A percentile compares a stretch with the other conserved stretches of the same genome.
Evolutionary conservation across 2,797 vertebrate species (phyloP).

Genomic region (Hypotaenidia okinawae): DNA sequence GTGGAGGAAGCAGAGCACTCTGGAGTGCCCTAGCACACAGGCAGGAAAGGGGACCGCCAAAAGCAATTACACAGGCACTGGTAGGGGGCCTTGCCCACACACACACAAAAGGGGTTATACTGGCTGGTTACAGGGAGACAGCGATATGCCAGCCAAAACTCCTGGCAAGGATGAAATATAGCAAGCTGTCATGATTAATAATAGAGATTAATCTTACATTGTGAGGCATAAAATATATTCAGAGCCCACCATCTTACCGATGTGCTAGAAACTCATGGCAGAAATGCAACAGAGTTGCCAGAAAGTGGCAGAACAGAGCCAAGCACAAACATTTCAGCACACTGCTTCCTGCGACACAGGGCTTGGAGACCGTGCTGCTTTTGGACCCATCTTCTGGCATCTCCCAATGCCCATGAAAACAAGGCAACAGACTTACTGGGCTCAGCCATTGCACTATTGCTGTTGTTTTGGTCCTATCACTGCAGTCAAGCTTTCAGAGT

Average conservation of each 20-base stretch:
- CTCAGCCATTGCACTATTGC: background rate
- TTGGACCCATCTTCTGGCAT: background rate
- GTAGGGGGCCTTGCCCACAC: background rate
- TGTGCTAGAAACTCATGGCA: rapidly evolving
- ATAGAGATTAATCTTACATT: background rate
- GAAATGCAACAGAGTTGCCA: background rate
- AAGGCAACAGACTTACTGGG: background rate
- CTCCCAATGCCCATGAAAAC: rapidly evolving
- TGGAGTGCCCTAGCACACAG: background rate
- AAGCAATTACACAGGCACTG: background rate
- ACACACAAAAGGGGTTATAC: background rate
- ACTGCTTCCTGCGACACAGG: rapidly evolving
- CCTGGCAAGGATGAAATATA: conserved; percentile 9
- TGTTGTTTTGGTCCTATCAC: rapidly evolving
- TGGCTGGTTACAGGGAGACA: conserved; percentile 1
- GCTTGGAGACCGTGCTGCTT: background rate
- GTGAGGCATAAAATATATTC: conserved; percentile 22
- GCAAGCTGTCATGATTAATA: conserved; percentile 37
- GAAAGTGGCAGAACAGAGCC: background rate
- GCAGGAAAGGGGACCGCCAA: background rate
- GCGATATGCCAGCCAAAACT: conserved; percentile 2
- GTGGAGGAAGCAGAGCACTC: background rate
- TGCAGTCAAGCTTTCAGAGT: rapidly evolving
- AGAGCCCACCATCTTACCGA: background rate
- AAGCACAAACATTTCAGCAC: background rate